These are phyloP conservation scores for Pristionchus entomophagus DNA, from an alignment of 2,888 invertebrate species.

Conservation along the genomic window DNA sequence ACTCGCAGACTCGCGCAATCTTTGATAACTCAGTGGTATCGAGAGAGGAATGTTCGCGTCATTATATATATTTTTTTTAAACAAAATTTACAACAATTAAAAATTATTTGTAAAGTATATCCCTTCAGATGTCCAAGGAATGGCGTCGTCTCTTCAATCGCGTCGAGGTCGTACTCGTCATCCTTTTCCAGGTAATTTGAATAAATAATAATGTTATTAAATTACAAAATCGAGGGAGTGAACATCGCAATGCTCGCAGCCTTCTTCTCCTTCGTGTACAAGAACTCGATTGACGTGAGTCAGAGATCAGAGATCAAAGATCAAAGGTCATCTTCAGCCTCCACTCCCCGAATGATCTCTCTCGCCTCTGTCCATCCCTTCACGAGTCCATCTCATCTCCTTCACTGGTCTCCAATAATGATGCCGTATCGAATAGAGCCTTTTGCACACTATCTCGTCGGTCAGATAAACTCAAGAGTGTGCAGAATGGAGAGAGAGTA, in stretches of 20 bases:
- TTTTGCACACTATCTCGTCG: too few species aligned
- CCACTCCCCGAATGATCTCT: neutral
- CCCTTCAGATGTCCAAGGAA: constrained; percentile 28
- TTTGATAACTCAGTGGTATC: too few species aligned
- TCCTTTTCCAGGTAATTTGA: constrained; percentile 59
- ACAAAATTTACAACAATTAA: too few species aligned
- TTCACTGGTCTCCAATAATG: neutral
- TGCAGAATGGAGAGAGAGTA: too few species aligned
- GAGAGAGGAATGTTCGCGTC: too few species aligned
- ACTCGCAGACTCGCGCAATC: too few species aligned
- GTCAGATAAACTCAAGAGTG: too few species aligned
- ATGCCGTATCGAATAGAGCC: too few species aligned
- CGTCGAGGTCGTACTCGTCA: constrained; percentile 56
- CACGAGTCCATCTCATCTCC: neutral
- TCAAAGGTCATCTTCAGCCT: constrained; percentile 8
- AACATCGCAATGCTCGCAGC: constrained; percentile 22
- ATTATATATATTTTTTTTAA: too few species aligned
- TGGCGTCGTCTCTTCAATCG: constrained; percentile 39
- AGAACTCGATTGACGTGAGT: constrained; percentile 21
- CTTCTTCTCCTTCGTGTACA: constrained; percentile 41
- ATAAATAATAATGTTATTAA: neutral
- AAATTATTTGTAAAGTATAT: too few species aligned
- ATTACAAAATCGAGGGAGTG: neutral
- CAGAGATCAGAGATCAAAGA: neutral
- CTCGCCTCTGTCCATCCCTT: too few species aligned